Evolutionary conservation across 1,140 invertebrate species (phyloP), one percentile per base, ranked within the genome.

Genomic region (Bombus confusus): DNA sequence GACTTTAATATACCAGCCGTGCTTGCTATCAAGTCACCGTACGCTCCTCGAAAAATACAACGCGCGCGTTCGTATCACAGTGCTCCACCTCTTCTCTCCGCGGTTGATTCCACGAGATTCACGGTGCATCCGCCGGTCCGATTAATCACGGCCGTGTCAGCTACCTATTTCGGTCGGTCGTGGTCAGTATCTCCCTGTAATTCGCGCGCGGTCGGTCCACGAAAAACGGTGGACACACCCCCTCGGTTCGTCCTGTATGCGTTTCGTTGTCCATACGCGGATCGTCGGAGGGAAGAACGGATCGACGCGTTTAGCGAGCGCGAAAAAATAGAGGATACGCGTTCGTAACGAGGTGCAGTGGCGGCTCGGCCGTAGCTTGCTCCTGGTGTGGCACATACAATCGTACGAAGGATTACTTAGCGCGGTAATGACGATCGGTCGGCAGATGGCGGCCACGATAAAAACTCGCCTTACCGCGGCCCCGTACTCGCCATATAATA

Each of bases 391-490:
- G 89, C 84, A 78, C 84, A 83, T 91, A 84, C 87, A 82, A 85
- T 92, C 92, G 83, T 85, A 87, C 91, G 90, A 91, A 88, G 93
- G 93, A 94, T 94, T 94, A 95, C 93, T 94, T 94, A 94, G 92
- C 91, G 86, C 91, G 91, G 93, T 95, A 95, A 95, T 95, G 94
- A 95, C 93, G 94, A 94, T 94, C 93, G 92, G 91, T 90, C 91
- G 92, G 93, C 92, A 95, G 94, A 95, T 95, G 94, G 94, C 92
- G 91, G 91, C 86, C 86, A 78, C 87, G 94, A 94, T 95, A 95
- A 94, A 94, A 95, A 94, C 93, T 93, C 92, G 94, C 91, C 91
- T 93, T 83, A 91, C 91, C 88, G 91, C 90, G 85, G 71, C 41
- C 86, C 87, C 90, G 88, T 88, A 90, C 82, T 88, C 80, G 90